These are phyloP conservation scores for Chouioia cunea DNA, from an alignment of 2,888 invertebrate genomes.

Conservation along the genomic window DNA sequence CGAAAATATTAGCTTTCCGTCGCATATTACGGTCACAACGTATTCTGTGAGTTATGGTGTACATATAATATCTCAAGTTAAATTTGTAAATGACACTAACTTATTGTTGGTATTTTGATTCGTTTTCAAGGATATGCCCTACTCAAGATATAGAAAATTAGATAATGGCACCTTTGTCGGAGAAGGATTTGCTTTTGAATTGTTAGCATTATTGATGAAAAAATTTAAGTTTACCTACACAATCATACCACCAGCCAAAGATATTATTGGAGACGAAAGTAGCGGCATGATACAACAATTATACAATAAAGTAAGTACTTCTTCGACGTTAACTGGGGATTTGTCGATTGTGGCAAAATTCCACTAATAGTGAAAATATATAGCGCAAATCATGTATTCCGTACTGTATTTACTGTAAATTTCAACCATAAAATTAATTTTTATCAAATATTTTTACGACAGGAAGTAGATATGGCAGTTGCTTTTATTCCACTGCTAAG, in stretches of 20 bases:
- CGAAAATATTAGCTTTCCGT: constrained; percentile 37
- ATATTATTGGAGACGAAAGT: constrained; percentile 72
- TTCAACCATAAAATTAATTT: neutral
- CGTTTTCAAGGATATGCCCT: constrained; percentile 61
- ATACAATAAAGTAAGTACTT: constrained; percentile 70
- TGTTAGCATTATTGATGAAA: constrained; percentile 77
- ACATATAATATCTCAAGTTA: no score
- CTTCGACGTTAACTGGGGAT: no score
- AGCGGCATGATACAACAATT: constrained; percentile 78
- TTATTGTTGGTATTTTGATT: neutral
- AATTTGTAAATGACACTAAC: no score
- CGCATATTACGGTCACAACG: constrained; percentile 52
- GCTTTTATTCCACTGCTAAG: constrained; percentile 81
- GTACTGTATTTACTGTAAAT: no score
- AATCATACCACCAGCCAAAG: constrained; percentile 74
- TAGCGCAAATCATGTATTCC: no score
- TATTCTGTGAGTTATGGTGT: constrained; percentile 50
- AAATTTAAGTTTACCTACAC: constrained; percentile 83
- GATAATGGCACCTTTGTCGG: constrained; percentile 74
- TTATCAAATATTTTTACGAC: constrained; percentile 41
- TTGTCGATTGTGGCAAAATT: no score
- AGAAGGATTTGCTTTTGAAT: constrained; percentile 79
- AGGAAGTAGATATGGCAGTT: constrained; percentile 84
- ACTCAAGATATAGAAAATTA: constrained; percentile 56
- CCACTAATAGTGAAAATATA: no score